Evolutionary conservation across 1,140 invertebrate species (phyloP), one percentile per base, ranked within the genome.

Genomic region (Sarcophaga bullata): DNA sequence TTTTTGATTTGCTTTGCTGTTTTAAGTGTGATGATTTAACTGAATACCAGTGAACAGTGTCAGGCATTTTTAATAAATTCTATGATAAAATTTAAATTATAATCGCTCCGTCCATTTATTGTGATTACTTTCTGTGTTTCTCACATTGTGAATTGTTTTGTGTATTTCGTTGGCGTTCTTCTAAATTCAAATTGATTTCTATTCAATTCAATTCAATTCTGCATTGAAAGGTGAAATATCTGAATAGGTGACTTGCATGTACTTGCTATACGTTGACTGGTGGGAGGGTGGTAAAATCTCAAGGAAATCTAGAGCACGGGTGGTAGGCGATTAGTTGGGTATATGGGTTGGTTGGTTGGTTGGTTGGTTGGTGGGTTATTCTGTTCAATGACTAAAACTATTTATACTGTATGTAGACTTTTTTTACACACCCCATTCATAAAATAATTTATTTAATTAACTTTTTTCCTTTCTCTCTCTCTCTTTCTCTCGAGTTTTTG

Each of bases 401-500:
- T 37, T 37, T 37, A 37, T 19, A 25, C 4, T 25, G 54, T 68
- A 17, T 68, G 48, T 17, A 78, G 7, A 2, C 4, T 37, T 37
- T 37, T 78, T 78, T 78, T 50, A 78, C 75, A 78, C 75, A 78
- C 75, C 75, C 75, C 75, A 81, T 81, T 68, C 54, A 81, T 81
- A 72, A 62, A 68, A 88, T 88, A 88, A 88, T 88, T 88, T 88
- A 88, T 88, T 88, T 86, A 86, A 88, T 88, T 88, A 88, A 88
- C 88, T 88, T 85, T 87, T 87, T 87, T 84, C 87, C 25, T 37
- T 37, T 37, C 25, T 37, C 25, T 37, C 4, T 37, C 25, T 1
- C 25, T 37, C 25, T 37, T 4, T 37, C 81, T 82, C 82, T 84
- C 84, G 85, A n/a, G n/a, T n/a, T n/a, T n/a, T 85, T 86, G 86